These are phyloP conservation scores for Aporophyla nigra DNA, from an alignment of 2,888 invertebrate genomes.

Conservation along the genomic window DNA sequence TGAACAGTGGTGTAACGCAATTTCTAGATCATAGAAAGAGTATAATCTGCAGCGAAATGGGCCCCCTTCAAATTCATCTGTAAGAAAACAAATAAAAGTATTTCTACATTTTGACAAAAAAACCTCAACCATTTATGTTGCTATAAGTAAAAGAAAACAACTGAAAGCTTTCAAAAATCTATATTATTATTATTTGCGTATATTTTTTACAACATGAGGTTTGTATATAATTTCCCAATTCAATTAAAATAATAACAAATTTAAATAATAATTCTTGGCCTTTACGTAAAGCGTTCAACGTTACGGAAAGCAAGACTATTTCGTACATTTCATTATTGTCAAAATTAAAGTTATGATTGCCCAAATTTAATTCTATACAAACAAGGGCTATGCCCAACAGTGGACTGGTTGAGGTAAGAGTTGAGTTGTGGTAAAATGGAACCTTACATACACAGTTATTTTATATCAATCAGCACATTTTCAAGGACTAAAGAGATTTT, in stretches of 20 bases:
- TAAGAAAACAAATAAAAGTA: slow-evolving; percentile 61
- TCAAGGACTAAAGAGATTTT: neutral
- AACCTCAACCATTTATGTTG: too few species aligned
- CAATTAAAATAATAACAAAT: slow-evolving; percentile 17
- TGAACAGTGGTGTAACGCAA: slow-evolving; percentile 86
- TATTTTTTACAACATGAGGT: slow-evolving; percentile 1
- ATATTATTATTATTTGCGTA: slow-evolving; percentile 8
- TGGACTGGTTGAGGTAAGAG: neutral
- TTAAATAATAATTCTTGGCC: neutral
- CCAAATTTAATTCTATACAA: neutral
- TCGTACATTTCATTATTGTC: neutral
- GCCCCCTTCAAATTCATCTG: slow-evolving; percentile 65
- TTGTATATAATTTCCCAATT: neutral
- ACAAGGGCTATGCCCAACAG: too few species aligned
- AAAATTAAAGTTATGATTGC: neutral
- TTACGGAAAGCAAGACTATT: neutral
- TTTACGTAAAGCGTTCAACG: neutral
- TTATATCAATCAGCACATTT: neutral
- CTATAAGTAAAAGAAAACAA: neutral
- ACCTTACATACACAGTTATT: neutral
- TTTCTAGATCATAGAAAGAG: slow-evolving; percentile 85
- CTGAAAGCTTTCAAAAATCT: neutral
- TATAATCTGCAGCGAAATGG: slow-evolving; percentile 73
- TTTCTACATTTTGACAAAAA: neutral
- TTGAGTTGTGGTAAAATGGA: neutral